A percentile compares a stretch with the other conserved stretches of the same genome.
Conservation (phyloP, 2,113 vertebrate genomes). For the Rhabdomys dilectus region DNA sequence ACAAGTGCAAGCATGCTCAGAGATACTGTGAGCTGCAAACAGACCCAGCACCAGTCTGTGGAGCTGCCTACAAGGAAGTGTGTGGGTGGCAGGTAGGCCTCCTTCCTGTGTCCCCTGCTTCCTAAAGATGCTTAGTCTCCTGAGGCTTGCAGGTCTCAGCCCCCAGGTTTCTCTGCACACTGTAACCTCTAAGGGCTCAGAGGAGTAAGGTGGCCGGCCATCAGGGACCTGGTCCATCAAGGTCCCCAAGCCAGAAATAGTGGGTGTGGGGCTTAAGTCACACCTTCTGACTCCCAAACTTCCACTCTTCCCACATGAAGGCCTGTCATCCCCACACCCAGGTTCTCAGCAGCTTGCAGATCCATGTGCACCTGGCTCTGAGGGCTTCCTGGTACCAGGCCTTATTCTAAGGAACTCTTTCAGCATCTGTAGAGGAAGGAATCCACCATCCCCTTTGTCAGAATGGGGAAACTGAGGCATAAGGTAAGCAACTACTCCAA, state of each 20-base stretch:
- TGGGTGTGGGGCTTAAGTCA: fast-evolving
- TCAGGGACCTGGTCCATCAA: too few species aligned
- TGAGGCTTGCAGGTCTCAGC: background rate
- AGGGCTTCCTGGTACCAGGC: background rate
- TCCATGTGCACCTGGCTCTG: fast-evolving
- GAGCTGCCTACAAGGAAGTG: background rate
- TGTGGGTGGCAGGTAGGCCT: fast-evolving
- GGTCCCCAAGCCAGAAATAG: background rate
- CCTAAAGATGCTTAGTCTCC: background rate
- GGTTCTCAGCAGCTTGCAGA: background rate
- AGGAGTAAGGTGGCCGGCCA: background rate
- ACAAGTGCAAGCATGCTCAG: background rate
- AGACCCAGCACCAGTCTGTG: fast-evolving
- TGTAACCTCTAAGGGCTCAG: background rate
- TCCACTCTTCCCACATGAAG: background rate
- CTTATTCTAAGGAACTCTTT: background rate
- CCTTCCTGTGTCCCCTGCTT: background rate
- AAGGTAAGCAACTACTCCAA: background rate
- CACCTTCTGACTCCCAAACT: background rate
- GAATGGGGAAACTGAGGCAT: conserved; percentile 3
- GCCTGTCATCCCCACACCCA: too few species aligned
- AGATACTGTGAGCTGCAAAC: background rate
- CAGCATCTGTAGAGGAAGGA: background rate
- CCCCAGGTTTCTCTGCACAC: background rate
- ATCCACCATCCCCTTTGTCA: background rate